Conservation (phyloP, 2,113 vertebrate genomes). For the Ictidomys tridecemlineatus region DNA sequence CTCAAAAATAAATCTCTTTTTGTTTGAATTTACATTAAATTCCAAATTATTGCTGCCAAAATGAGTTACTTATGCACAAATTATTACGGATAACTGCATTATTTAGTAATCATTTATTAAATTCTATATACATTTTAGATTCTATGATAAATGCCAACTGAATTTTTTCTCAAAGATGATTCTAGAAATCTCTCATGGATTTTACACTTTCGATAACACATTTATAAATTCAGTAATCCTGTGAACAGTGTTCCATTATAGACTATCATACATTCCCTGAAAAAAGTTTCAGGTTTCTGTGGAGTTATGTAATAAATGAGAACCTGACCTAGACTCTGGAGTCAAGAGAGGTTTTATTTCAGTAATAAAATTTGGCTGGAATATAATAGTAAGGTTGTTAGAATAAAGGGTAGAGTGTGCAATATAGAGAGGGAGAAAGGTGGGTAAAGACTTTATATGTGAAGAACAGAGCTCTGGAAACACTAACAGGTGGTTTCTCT, state of each 20-base stretch:
- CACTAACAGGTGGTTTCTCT: background rate
- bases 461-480: background rate
- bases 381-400: background rate
- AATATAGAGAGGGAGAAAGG: background rate
- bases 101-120: background rate
- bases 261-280: background rate
- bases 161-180: background rate
- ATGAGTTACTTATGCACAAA: background rate
- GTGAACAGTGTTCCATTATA: background rate
- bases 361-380: background rate
- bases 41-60: background rate
- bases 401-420: background rate
- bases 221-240: background rate
- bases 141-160: background rate
- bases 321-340: background rate
- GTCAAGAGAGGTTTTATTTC: background rate
- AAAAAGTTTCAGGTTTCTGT: background rate
- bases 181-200: background rate
- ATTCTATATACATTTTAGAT: background rate
- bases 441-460: background rate
- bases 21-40: background rate
- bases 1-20: background rate
- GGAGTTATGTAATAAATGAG: background rate
- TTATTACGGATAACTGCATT: background rate
- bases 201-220: background rate